Conservation (phyloP, 2,888 invertebrate genomes). For the Cephus runcator region DNA sequence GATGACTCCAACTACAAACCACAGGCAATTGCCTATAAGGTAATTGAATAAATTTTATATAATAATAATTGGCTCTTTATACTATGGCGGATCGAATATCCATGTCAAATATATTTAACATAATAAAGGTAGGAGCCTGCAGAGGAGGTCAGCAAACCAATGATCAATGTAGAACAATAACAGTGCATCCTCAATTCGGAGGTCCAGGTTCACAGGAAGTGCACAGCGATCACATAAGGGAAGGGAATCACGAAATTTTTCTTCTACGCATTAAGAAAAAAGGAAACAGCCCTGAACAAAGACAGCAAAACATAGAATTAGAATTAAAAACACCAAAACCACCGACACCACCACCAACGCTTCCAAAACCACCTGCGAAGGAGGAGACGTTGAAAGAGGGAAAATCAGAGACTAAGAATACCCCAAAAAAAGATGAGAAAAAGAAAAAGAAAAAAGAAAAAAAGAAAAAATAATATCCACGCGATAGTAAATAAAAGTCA, state of each 20-base stretch:
- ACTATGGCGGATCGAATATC: neutral
- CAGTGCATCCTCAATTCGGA: conserved; percentile 46
- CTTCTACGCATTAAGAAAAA: conserved; percentile 54
- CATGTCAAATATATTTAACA: neutral
- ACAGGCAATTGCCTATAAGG: conserved; percentile 48
- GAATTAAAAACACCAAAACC: conserved; percentile 56
- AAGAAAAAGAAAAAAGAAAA: conserved; percentile 11
- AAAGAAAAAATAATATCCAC: conserved; percentile 12
- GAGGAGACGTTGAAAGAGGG: conserved; percentile 10
- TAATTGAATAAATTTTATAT: conserved; percentile 12
- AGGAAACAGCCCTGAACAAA: conserved; percentile 29
- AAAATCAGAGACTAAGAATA: conserved; percentile 21
- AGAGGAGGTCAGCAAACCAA: conserved; percentile 30
- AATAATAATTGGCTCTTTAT: neutral
- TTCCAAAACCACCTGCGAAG: conserved; percentile 3
- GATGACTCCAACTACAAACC: conserved; percentile 37
- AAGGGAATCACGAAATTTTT: conserved; percentile 51
- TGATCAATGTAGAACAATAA: conserved; percentile 49
- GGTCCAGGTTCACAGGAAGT: conserved; percentile 45
- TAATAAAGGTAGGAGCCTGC: conserved; percentile 19
- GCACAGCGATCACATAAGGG: conserved; percentile 50
- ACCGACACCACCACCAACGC: conserved; percentile 26
- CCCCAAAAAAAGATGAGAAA: conserved; percentile 3
- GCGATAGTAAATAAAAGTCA: neutral
- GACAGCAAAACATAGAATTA: conserved; percentile 51